Conservation (phyloP, 2,113 vertebrate species). For the Epinephelus lanceolatus region DNA sequence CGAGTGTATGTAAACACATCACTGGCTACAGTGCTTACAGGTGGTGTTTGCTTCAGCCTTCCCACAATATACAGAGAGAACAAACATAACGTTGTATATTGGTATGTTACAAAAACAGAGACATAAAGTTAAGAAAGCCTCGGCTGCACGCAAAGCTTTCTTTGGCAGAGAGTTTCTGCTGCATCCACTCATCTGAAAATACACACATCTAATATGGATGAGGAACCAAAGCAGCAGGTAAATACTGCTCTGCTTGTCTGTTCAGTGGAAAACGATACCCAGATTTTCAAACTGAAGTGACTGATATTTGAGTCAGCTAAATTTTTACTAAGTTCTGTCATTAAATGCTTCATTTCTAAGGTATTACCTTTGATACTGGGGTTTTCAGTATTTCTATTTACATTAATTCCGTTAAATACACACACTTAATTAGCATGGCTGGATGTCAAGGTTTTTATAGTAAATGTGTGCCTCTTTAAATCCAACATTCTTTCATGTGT, state of each 20-base stretch:
- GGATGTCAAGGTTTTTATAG: neutral
- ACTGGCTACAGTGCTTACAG: too few species aligned
- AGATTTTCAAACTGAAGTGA: neutral
- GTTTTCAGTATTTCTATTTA: neutral
- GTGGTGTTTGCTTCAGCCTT: neutral
- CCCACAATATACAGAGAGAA: too few species aligned
- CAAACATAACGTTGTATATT: neutral
- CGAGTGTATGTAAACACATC: neutral
- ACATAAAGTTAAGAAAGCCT: neutral
- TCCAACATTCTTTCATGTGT: neutral
- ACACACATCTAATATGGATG: neutral
- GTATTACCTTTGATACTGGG: too few species aligned
- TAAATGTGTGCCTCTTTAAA: neutral
- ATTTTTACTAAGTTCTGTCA: neutral
- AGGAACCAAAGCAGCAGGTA: conserved; percentile 6
- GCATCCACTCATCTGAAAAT: conserved; percentile 2
- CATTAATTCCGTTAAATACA: neutral
- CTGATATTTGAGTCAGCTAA: neutral
- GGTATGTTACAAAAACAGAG: neutral
- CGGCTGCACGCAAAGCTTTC: neutral
- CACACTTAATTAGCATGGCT: neutral
- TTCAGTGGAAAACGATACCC: neutral
- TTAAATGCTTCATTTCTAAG: neutral
- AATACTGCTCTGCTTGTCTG: neutral
- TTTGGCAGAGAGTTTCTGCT: conserved; percentile 1